Conservation (phyloP, 1,140 invertebrate genomes). For the Pogonognathellus flavescens region DNA sequence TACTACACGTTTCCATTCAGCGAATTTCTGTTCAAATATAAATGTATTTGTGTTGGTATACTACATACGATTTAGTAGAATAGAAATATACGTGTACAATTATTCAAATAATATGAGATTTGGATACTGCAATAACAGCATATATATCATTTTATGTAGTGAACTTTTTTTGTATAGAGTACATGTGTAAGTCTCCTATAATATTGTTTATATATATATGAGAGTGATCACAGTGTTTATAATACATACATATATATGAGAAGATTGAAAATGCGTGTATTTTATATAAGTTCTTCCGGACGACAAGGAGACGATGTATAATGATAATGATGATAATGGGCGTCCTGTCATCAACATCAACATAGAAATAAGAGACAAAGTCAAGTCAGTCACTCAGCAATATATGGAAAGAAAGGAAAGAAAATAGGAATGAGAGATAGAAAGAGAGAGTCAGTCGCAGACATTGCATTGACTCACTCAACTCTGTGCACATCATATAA, state of each 20-base stretch:
- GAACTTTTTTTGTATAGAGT: background rate
- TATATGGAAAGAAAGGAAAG: constrained; percentile 46
- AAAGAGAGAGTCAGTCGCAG: constrained; percentile 33
- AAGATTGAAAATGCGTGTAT: background rate
- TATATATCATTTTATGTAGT: background rate
- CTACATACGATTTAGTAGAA: no score
- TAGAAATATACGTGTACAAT: no score
- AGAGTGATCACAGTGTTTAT: no score
- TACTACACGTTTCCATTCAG: no score
- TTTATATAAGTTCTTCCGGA: background rate
- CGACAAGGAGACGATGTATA: constrained; percentile 11
- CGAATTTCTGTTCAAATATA: no score
- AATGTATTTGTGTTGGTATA: no score
- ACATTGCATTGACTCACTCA: constrained; percentile 35
- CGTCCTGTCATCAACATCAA: constrained; percentile 36
- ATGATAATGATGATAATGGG: constrained; percentile 36
- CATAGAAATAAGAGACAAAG: constrained; percentile 39
- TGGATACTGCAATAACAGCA: no score
- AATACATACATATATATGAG: background rate
- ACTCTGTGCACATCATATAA: background rate
- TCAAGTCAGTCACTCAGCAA: constrained; percentile 31
- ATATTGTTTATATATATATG: no score
- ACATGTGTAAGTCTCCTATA: background rate
- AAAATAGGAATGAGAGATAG: constrained; percentile 30
- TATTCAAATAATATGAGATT: no score